phyloP scores from a whole-genome alignment of 1,140 invertebrate genomes.

The Ptiloglossa arizonensis region DNA sequence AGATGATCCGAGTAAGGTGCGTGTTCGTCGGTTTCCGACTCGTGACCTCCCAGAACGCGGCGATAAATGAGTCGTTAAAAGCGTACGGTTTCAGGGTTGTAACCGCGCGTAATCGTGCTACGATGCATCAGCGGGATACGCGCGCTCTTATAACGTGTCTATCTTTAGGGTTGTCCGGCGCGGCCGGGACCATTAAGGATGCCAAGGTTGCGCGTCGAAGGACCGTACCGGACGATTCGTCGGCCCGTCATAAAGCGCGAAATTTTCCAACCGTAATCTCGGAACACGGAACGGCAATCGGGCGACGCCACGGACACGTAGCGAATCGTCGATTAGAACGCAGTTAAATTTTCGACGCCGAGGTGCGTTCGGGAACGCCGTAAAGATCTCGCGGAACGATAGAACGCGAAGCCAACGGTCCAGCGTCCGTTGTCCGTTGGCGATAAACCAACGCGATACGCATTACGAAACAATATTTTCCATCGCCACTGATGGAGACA shows the following conservation, averaged over 20 bases:
- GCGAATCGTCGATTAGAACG: conserved; percentile 53
- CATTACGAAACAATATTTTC: conserved; percentile 29
- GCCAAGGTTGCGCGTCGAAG: conserved; percentile 38
- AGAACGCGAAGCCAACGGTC: conserved; percentile 17
- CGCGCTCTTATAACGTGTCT: conserved; percentile 54
- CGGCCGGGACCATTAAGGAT: conserved; percentile 41
- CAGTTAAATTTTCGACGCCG: conserved; percentile 35
- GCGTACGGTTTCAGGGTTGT: conserved; percentile 39
- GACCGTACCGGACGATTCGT: conserved; percentile 26
- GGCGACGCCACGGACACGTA: background rate
- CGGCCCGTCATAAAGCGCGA: conserved; percentile 57
- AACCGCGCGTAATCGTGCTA: conserved; percentile 45
- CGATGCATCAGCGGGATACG: conserved; percentile 31
- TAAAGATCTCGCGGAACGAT: conserved; percentile 48
- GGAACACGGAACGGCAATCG: conserved; percentile 65
- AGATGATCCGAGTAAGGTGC: background rate
- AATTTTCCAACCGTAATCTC: conserved; percentile 57
- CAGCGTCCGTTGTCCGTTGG: no score
- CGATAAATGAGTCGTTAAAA: conserved; percentile 69
- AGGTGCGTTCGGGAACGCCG: conserved; percentile 12
- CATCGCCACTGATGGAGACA: no score
- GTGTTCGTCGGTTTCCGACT: conserved; percentile 24
- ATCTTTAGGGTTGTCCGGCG: conserved; percentile 50
- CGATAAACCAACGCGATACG: conserved; percentile 18
- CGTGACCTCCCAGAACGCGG: conserved; percentile 58